Conservation (phyloP, 2,113 vertebrate genomes). For the Hiodon tergisus region DNA sequence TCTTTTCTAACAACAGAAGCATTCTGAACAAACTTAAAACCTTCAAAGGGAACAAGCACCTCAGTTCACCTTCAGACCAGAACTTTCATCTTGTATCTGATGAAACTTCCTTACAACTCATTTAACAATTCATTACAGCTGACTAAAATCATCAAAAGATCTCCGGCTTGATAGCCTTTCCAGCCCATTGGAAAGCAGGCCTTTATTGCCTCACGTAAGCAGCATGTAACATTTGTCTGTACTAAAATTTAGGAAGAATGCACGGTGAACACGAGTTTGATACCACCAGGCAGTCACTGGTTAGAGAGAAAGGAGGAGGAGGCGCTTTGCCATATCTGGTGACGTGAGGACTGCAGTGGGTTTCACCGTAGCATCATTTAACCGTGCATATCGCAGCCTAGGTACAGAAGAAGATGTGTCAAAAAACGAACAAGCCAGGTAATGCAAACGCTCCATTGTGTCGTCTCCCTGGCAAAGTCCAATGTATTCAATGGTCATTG, state of each 20-base stretch:
- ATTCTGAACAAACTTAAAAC: not conserved
- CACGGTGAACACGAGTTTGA: constrained; percentile 25
- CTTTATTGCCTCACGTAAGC: constrained; percentile 19
- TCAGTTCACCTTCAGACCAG: not conserved
- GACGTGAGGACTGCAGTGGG: constrained; percentile 11
- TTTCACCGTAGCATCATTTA: not conserved
- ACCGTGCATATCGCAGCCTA: constrained; percentile 9
- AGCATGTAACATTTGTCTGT: constrained; percentile 32
- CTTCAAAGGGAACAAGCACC: constrained; percentile 10
- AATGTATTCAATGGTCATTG: constrained; percentile 41
- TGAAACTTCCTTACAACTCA: constrained; percentile 19
- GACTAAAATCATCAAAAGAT: constrained; percentile 31
- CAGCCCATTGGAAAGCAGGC: constrained; percentile 13
- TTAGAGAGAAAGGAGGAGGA: constrained; percentile 9
- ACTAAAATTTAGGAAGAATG: constrained; percentile 31
- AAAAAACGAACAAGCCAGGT: not conserved
- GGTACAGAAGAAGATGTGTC: constrained; percentile 2
- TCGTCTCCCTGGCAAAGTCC: constrained; percentile 30
- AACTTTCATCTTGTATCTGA: constrained; percentile 19
- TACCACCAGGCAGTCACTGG: constrained; percentile 23
- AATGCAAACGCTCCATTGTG: constrained; percentile 16
- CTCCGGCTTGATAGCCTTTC: not conserved
- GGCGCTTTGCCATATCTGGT: constrained; percentile 22
- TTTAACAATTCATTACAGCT: constrained; percentile 21
- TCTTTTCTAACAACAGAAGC: no score